These are phyloP conservation scores for Heliconius sara DNA, from an alignment of 2,888 invertebrate species.

Conservation along the genomic window DNA sequence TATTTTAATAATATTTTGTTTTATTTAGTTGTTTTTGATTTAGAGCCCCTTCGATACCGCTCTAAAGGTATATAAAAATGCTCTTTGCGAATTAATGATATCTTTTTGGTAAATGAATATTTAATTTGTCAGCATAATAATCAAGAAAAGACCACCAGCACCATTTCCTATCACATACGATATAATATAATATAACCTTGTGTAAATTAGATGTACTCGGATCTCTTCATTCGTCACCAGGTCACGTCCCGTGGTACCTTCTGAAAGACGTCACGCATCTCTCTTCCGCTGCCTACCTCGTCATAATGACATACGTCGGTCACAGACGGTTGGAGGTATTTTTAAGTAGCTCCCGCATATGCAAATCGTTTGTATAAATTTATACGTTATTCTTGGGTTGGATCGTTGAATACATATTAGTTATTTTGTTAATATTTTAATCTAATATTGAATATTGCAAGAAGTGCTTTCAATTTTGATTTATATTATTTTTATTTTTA, in stretches of 20 bases:
- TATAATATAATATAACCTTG: conserved; percentile 46
- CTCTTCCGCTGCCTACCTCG: conserved; percentile 69
- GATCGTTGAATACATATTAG: conserved; percentile 9
- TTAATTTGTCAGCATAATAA: background rate
- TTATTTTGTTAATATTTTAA: background rate
- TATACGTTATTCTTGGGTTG: conserved; percentile 15
- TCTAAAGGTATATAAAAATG: too few relatives aligned
- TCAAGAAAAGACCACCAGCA: conserved; percentile 21
- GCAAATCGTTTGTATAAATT: conserved; percentile 45
- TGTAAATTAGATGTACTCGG: conserved; percentile 53
- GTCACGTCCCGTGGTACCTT: conserved; percentile 73
- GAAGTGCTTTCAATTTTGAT: background rate
- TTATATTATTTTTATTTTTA: background rate
- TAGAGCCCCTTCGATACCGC: too few relatives aligned
- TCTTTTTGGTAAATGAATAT: background rate
- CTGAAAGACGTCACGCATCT: conserved; percentile 73
- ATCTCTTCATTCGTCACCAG: conserved; percentile 52
- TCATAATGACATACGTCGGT: conserved; percentile 55
- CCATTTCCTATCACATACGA: conserved; percentile 29
- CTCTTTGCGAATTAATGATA: too few relatives aligned
- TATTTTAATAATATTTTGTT: background rate
- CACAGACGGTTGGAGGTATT: conserved; percentile 48
- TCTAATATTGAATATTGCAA: background rate
- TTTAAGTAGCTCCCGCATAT: conserved; percentile 48
- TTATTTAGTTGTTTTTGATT: background rate